Percentiles rank a stretch among this genome's conserved stretches.
These are phyloP conservation scores for Mormyrus lacerda DNA, from an alignment of 2,113 vertebrate genomes.

Conservation along the genomic window DNA sequence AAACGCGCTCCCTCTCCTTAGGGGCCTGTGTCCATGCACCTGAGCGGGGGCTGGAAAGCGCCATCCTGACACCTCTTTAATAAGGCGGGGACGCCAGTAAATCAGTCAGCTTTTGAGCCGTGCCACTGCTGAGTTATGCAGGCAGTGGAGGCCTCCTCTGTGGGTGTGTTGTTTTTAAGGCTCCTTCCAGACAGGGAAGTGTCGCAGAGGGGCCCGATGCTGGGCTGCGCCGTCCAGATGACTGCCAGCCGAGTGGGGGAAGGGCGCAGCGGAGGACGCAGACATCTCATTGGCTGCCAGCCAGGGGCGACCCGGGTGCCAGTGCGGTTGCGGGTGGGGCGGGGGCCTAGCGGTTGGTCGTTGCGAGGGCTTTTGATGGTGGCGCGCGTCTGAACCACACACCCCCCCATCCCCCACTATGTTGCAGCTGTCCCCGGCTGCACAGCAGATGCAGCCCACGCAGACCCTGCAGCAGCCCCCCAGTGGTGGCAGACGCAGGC, in stretches of 20 bases:
- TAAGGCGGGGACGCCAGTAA: slow-evolving; percentile 53
- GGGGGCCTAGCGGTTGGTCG: background rate
- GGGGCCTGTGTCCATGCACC: slow-evolving; percentile 45
- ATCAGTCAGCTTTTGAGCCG: slow-evolving; percentile 44
- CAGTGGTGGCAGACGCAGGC: slow-evolving; percentile 83
- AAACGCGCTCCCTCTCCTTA: slow-evolving; percentile 44
- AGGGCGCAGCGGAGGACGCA: slow-evolving; percentile 23
- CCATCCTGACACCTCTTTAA: slow-evolving; percentile 61
- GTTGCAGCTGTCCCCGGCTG: slow-evolving; percentile 83
- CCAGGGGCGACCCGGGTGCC: slow-evolving; percentile 32
- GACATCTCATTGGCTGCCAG: slow-evolving; percentile 44
- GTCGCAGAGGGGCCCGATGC: slow-evolving; percentile 38
- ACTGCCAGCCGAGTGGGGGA: background rate
- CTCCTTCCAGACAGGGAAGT: slow-evolving; percentile 44
- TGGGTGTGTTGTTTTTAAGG: slow-evolving; percentile 58
- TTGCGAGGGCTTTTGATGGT: background rate
- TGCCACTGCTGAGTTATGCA: slow-evolving; percentile 26
- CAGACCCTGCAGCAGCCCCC: slow-evolving; percentile 88
- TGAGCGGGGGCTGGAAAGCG: slow-evolving; percentile 59
- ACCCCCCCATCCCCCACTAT: background rate
- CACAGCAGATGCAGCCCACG: slow-evolving; percentile 95
- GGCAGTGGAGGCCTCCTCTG: slow-evolving; percentile 26
- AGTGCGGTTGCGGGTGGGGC: slow-evolving; percentile 19
- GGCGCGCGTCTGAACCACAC: background rate
- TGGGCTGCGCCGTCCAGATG: slow-evolving; percentile 11